Base-by-base conservation (phyloP, 2,888 invertebrate species). In the Gibbula magus region DNA sequence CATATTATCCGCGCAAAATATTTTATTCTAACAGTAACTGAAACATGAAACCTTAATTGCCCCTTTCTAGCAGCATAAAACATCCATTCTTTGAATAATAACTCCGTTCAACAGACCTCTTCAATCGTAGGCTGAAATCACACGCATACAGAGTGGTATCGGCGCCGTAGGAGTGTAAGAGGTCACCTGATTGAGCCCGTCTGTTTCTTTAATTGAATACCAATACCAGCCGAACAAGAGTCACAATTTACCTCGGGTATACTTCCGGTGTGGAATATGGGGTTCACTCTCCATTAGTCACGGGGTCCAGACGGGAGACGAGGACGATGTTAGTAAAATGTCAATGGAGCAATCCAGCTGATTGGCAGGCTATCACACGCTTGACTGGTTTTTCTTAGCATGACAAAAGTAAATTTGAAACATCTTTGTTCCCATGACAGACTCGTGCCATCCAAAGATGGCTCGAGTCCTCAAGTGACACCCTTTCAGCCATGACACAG, bases 151-250 rank as follows among this genome's bases (percentile, higher is more conserved):
- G 61, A 61, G 29, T 61, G 61, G 45, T 45, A 61, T 13, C 29
- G 61, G 61, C 61, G 61, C 61, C 61, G 29, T 10, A 61, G 61
- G 61, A 61, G 61, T 61, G 61, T 25, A 61, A 61, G 61, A 61
- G 13, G 13, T 61, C 22, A 25, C 61, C 61, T 61, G 61, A 61
- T 61, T 61, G 25, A 61, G 61, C 61, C 61, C 16, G 61, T 25
- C 61, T 61, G 61, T 61, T 61, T 22, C 61, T 61, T 61, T 61
- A 61, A 61, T 61, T 61, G 61, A 61, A 61, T 61, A 61, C 61
- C 61, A 61, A 61, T 61, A 61, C 61, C 61, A n/a, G 29, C 61
- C 29, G 61, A 61, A 61, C 61, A 61, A 29, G 29, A 61, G 61
- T 61, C 61, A 61, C 61, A 29, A 61, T 61, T 61, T 25, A 61